phyloP scores from a whole-genome alignment of 2,113 vertebrate species.

The Syngnathoides biaculeatus region DNA sequence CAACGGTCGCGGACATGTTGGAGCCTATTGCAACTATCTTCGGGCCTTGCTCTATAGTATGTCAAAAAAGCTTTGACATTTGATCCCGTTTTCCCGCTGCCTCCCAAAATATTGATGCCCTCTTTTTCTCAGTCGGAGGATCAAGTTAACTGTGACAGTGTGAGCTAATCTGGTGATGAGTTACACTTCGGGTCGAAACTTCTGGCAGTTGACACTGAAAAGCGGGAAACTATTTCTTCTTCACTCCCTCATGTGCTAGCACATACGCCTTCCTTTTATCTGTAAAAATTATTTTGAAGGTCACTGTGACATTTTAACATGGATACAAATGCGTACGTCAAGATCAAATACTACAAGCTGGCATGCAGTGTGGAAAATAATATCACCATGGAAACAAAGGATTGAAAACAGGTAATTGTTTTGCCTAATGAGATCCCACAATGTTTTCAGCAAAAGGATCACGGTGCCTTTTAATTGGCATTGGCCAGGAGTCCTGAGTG shows the following conservation, averaged over 20 bases:
- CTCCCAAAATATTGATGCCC: conserved; percentile 56
- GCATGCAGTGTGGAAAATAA: background rate
- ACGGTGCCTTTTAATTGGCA: background rate
- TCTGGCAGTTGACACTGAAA: conserved; percentile 19
- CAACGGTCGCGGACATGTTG: too few species aligned
- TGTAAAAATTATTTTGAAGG: background rate
- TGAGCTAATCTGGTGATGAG: conserved; percentile 44
- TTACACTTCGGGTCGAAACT: conserved; percentile 40
- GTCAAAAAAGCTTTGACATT: conserved; percentile 61
- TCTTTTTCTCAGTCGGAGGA: conserved; percentile 66
- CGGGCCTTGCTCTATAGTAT: background rate
- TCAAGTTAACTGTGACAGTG: conserved; percentile 64
- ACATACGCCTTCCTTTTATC: background rate
- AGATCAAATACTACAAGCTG: background rate
- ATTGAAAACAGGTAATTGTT: background rate
- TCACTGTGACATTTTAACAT: conserved; percentile 2
- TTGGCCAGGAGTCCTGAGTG: too few species aligned
- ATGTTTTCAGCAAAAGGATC: background rate
- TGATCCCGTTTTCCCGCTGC: conserved; percentile 57
- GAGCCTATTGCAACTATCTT: too few species aligned
- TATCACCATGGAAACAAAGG: background rate
- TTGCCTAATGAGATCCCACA: background rate
- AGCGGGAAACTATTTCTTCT: conserved; percentile 1
- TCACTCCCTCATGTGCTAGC: background rate
- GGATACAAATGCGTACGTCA: background rate